phyloP scores from a whole-genome alignment of 2,888 invertebrate species.

The Eledone cirrhosa region DNA sequence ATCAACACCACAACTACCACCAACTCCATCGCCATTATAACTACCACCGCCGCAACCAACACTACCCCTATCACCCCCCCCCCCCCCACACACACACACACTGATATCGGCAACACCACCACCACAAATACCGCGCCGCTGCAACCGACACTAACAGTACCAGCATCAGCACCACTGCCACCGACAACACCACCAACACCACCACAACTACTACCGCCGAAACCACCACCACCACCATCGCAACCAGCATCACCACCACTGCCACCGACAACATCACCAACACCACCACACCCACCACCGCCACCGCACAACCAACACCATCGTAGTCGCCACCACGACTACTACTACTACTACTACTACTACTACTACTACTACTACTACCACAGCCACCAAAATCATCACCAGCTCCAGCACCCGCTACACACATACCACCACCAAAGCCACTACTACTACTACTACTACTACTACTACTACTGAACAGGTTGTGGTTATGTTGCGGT shows the following conservation, averaged over 20 bases:
- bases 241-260: not conserved
- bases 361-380: not conserved
- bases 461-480: not conserved
- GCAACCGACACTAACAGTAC: no score
- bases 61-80: no score
- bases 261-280: no score
- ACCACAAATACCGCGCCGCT: no score
- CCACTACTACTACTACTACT: not conserved
- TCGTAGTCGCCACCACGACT: not conserved
- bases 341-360: not conserved
- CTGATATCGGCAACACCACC: no score
- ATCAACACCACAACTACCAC: no score
- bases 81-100: no score
- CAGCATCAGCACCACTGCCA: no score
- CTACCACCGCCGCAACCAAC: no score
- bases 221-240: not conserved
- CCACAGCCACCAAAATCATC: constrained; percentile 7
- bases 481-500: not conserved
- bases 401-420: not conserved
- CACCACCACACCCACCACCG: not conserved
- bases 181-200: no score
- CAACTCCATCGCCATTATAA: no score
- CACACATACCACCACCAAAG: not conserved
- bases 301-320: not conserved
- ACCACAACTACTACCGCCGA: no score